phyloP scores from a whole-genome alignment of 2,797 vertebrate genomes.

The Poecile montanus region DNA sequence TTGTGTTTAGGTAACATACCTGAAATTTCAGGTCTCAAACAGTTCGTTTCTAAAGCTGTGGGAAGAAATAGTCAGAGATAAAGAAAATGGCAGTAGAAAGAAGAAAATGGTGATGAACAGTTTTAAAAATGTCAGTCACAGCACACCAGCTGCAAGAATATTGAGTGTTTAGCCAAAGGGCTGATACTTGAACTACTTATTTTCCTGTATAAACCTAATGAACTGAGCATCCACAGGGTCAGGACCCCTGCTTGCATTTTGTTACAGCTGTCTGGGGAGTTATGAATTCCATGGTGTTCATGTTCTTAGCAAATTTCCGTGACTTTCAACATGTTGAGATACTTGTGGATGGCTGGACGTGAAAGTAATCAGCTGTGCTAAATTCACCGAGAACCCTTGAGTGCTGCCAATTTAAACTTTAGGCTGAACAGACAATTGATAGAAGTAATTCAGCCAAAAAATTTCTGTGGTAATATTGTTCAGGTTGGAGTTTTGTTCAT shows the following conservation, averaged over 20 bases:
- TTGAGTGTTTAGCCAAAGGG: not conserved
- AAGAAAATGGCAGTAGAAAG: not conserved
- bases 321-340: conserved; percentile 18
- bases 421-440: not conserved
- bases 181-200: not conserved
- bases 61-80: not conserved
- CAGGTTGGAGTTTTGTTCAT: not conserved
- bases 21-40: not conserved
- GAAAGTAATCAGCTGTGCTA: conserved; percentile 35
- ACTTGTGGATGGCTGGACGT: conserved; percentile 7
- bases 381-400: not conserved
- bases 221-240: not conserved
- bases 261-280: conserved; percentile 1
- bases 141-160: not conserved
- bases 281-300: not conserved
- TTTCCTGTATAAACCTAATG: not conserved
- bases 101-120: not conserved
- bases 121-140: not conserved
- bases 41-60: not conserved
- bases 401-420: conserved; percentile 35
- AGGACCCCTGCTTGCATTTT: not conserved
- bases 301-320: conserved; percentile 13
- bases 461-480: not conserved
- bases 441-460: not conserved
- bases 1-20: not conserved